A percentile compares a stretch with the other conserved stretches of the same genome.
Conservation (phyloP, 1,140 invertebrate genomes). For the Drosophila pruinosa region DNA sequence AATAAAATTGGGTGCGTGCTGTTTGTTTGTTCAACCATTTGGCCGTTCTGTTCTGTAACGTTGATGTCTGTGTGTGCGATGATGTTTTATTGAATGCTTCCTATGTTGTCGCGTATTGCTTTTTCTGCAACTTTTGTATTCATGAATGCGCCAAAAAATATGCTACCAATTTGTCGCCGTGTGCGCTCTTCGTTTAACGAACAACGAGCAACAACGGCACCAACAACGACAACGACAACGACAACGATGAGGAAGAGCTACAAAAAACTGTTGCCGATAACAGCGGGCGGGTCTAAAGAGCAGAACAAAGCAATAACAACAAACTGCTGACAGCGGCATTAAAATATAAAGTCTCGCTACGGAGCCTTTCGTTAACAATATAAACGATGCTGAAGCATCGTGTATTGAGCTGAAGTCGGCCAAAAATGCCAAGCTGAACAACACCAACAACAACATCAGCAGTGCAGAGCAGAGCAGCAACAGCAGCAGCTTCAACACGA, state of each 20-base stretch:
- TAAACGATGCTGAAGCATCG: constrained; percentile 56
- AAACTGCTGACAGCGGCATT: constrained; percentile 79
- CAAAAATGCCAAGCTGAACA: constrained; percentile 52
- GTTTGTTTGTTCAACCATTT: constrained; percentile 32
- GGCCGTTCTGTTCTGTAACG: not conserved
- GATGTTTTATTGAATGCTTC: constrained; percentile 78
- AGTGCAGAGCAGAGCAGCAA: too few relatives aligned
- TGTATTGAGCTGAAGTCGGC: constrained; percentile 64
- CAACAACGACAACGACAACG: constrained; percentile 9
- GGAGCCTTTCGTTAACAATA: constrained; percentile 76
- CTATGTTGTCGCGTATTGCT: constrained; percentile 57
- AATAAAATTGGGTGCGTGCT: constrained; percentile 54
- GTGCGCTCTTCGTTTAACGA: constrained; percentile 51
- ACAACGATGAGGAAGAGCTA: not conserved
- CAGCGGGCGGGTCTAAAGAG: constrained; percentile 20
- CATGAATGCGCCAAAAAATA: constrained; percentile 79
- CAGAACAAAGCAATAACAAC: constrained; percentile 71
- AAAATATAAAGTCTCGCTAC: constrained; percentile 73
- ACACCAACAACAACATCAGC: constrained; percentile 28
- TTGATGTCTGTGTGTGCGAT: constrained; percentile 26
- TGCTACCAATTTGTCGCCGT: constrained; percentile 80
- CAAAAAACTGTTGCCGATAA: constrained; percentile 16
- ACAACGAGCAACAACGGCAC: constrained; percentile 23
- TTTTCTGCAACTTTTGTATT: constrained; percentile 58
- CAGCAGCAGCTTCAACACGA: constrained; percentile 10